Conservation (phyloP, 2,888 invertebrate species). For the Ophion costatus region DNA sequence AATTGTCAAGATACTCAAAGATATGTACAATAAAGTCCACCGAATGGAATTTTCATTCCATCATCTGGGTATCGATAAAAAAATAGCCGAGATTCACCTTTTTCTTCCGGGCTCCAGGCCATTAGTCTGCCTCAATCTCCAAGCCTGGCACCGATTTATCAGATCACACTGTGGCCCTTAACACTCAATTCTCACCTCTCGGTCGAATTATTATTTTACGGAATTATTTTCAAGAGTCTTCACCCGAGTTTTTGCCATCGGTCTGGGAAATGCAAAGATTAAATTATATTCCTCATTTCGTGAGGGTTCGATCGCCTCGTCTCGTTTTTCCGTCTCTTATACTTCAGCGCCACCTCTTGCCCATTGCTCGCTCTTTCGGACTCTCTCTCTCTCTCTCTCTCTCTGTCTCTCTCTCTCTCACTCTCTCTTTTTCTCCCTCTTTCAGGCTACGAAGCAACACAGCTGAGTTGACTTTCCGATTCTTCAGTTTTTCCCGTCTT, state of each 20-base stretch:
- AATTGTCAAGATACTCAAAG: too few relatives aligned
- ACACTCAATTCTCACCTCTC: constrained; percentile 25
- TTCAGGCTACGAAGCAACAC: constrained; percentile 16
- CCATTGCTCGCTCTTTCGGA: not conserved
- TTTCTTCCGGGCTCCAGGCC: too few relatives aligned
- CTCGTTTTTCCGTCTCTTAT: constrained; percentile 9
- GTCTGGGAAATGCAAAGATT: constrained; percentile 39
- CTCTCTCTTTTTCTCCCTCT: too few relatives aligned
- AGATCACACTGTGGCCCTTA: too few relatives aligned
- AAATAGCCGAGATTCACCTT: too few relatives aligned
- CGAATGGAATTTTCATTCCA: too few relatives aligned
- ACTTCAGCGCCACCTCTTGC: not conserved
- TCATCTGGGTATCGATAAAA: too few relatives aligned
- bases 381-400: not conserved
- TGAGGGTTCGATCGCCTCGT: constrained; percentile 30
- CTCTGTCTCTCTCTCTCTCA: too few relatives aligned
- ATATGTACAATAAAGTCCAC: too few relatives aligned
- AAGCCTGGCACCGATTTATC: too few relatives aligned
- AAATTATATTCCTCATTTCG: constrained; percentile 42
- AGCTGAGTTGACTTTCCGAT: constrained; percentile 26
- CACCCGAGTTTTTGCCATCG: not conserved
- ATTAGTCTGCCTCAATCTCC: not conserved
- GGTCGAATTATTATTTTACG: constrained; percentile 55
- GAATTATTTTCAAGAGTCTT: not conserved
- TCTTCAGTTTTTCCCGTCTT: constrained; percentile 35